phyloP scores from a whole-genome alignment of 2,888 invertebrate species.

The Lepidocyrtinus sp. region DNA sequence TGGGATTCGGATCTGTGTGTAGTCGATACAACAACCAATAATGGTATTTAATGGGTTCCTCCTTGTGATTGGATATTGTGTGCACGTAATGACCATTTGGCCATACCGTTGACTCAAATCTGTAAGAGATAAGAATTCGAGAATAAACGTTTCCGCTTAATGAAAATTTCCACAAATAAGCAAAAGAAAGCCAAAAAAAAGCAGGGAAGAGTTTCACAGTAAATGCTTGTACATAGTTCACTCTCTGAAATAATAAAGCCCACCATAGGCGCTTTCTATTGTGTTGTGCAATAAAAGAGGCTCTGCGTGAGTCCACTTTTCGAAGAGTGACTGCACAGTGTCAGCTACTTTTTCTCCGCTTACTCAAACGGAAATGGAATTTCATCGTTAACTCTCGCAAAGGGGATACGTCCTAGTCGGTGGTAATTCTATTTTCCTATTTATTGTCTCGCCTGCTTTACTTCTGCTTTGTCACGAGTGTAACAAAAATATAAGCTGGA shows the following conservation, averaged over 20 bases:
- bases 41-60: slow-evolving; percentile 87
- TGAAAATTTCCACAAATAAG: too few species aligned
- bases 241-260: too few species aligned
- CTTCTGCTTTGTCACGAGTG: background rate
- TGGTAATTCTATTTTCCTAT: slow-evolving; percentile 22
- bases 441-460: slow-evolving; percentile 6
- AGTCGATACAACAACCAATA: slow-evolving; percentile 91
- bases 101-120: slow-evolving; percentile 89
- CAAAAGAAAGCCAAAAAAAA: background rate
- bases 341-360: slow-evolving; percentile 7
- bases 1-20: slow-evolving; percentile 84
- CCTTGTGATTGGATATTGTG: slow-evolving; percentile 85
- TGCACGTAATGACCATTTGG: slow-evolving; percentile 94
- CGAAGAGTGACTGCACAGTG: slow-evolving; percentile 1
- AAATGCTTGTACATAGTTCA: too few species aligned
- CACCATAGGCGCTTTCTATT: too few species aligned
- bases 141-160: background rate
- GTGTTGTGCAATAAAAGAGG: slow-evolving; percentile 15
- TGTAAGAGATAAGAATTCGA: slow-evolving; percentile 73
- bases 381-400: slow-evolving; percentile 4
- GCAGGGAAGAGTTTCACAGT: too few species aligned
- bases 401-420: slow-evolving; percentile 1
- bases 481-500: background rate
- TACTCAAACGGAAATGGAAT: background rate
- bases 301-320: slow-evolving; percentile 18